Conservation (phyloP, 2,888 invertebrate genomes). For the Smittia sp. region DNA sequence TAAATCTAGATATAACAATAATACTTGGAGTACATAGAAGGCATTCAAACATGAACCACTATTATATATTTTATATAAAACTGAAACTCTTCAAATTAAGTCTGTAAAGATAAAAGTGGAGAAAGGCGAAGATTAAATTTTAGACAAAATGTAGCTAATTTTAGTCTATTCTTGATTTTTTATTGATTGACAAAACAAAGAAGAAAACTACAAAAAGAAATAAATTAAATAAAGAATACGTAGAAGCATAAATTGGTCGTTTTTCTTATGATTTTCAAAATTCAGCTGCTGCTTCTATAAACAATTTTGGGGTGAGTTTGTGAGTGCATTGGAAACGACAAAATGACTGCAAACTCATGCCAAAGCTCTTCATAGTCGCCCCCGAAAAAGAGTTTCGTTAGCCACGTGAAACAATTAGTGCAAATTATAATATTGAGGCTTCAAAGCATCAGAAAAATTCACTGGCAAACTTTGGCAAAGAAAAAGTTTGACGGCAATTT, state of each 20-base stretch:
- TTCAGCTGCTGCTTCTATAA: too few relatives aligned
- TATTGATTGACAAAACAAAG: constrained; percentile 36
- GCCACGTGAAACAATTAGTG: too few relatives aligned
- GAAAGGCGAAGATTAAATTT: background rate
- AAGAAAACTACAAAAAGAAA: constrained; percentile 6
- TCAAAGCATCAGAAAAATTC: too few relatives aligned
- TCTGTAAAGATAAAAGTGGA: background rate
- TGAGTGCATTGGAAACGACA: too few relatives aligned
- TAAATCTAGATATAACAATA: background rate
- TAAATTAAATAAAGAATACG: constrained; percentile 3
- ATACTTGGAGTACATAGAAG: background rate
- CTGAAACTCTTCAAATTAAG: background rate
- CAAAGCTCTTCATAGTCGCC: too few relatives aligned
- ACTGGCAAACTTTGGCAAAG: too few relatives aligned
- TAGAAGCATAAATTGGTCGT: constrained; percentile 8
- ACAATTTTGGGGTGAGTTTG: too few relatives aligned
- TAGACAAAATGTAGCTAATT: constrained; percentile 1
- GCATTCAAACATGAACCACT: background rate
- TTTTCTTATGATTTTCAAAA: background rate
- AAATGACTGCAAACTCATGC: too few relatives aligned
- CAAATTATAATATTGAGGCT: too few relatives aligned
- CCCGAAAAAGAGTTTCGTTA: too few relatives aligned
- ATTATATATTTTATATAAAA: background rate
- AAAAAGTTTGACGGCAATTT: too few relatives aligned
- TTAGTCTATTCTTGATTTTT: constrained; percentile 34